Evolutionary conservation across 1,140 invertebrate species (phyloP).

Genomic region (Hesperophylax magnus): DNA sequence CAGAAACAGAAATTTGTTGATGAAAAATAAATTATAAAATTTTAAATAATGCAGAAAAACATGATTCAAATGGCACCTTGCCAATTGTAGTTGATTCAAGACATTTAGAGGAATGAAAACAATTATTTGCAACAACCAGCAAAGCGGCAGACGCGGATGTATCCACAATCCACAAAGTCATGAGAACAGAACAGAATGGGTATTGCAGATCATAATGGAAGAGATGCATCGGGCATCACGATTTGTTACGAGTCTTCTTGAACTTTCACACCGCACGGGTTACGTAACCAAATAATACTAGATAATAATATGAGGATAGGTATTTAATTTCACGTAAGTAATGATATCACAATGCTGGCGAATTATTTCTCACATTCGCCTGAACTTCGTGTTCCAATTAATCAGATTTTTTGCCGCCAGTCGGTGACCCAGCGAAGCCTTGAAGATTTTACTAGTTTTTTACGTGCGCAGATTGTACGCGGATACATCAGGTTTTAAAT

Average conservation of each 20-base stretch:
- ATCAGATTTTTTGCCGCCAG: slow-evolving; percentile 17
- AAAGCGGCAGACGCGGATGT: background rate
- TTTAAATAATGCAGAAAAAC: too few species aligned
- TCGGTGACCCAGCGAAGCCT: background rate
- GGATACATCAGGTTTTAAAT: background rate
- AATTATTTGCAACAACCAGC: background rate
- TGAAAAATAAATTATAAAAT: too few species aligned
- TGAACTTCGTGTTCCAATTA: slow-evolving; percentile 33
- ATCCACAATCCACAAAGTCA: background rate
- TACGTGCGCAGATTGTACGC: background rate
- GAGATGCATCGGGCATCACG: slow-evolving; percentile 22
- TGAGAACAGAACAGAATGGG: background rate
- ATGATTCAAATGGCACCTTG: too few species aligned
- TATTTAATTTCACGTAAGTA: background rate
- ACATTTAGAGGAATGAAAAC: slow-evolving; percentile 3
- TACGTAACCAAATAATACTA: background rate
- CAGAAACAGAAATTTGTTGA: too few species aligned
- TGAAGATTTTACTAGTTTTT: background rate
- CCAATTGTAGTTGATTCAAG: too few species aligned
- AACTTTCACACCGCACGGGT: slow-evolving; percentile 30
- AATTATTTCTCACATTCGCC: slow-evolving; percentile 23
- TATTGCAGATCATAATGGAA: background rate
- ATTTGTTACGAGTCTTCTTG: slow-evolving; percentile 11
- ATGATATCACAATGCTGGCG: background rate
- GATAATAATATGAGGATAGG: slow-evolving; percentile 1